Base-by-base conservation (phyloP, 2,888 invertebrate species). In the Orthonevra nobilis region DNA sequence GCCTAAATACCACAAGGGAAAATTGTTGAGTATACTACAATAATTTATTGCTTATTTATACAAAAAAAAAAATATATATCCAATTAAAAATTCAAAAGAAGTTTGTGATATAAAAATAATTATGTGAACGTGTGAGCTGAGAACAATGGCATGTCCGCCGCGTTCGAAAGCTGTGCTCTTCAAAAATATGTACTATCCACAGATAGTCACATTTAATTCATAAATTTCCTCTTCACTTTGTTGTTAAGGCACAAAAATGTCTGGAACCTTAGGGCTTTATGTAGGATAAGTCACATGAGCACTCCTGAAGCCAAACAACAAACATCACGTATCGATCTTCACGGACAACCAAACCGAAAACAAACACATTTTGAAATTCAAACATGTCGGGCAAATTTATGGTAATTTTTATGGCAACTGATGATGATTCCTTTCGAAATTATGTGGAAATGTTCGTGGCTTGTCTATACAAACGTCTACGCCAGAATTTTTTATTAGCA, bases 331-430 rank as follows among this genome's bases (percentile, higher is more conserved):
- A 40, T 20, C 20, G 30, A 40, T 30, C 14, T 61, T 34, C 10
- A 36, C 17, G 5, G 23, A 23, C 3, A 23, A 23, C 23, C 3
- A 23, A 23, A 23, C 7, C 7, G 15, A 20, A 14, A 20, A 34
- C 32, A 32, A 36, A 50, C 23, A 20, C 3, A 17, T 54, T 36
- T 52, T 26, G 34, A 44, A 52, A 56, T 40, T 56, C 17, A 54
- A 28, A 44, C 64, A 54, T 54, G 64, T 26, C 42, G 17, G 42
- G 44, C 42, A 34, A 64, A 64, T 56, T 56, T 56, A 66, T 66
- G 54, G 46, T 46, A 56, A 66, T 66, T 66, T 38, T 28, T 19
- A 12, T 44, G 19, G 34, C 66, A 56, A n/a, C 46, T 19, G 36
- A 28, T 46, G 66, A 38, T 14, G 66, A 66, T 46, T 36, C 19